Base-by-base conservation (phyloP, 2,113 vertebrate species). In the Pogonocichla stellata region DNA sequence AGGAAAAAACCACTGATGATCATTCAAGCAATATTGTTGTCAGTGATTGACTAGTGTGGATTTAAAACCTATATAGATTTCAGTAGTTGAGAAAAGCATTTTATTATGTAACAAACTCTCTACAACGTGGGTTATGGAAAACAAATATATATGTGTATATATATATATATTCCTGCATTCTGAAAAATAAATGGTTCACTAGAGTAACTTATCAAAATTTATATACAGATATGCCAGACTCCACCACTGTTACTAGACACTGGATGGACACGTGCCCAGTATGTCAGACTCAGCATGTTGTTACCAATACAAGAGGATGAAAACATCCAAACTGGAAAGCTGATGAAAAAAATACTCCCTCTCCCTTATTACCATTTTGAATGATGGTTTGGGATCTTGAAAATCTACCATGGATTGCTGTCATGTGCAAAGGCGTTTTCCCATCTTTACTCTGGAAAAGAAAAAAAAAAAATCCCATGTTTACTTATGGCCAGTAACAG, bases 401-500 rank as follows among this genome's bases (percentile, higher is more conserved):
- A 98, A 99, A 99, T 97, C 99, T 98, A 93, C 99, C 99, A 50
- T 99, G 99, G 94, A 99, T 99, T 5, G 99, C 99, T 18, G 99
- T 99, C 99, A 99, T 99, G 95, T 99, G 99, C 83, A 99, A 98
- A 58, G 99, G 99, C 66, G 99, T 99, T 97, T 99, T 99, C 24
- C 99, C 99, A 96, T 99, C 99, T 98, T 99, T 99, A 98, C 99
- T 99, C 99, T 99, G 97, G 83, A 97, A 93, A 50, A 93, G 29
- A 57, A 91, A 53, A 66, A 62, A 43, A 40, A 64, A 53, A 56
- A 20, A 40, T 25, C 24, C 33, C 24, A 0, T 20, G 24, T 89
- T 94, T 92, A 90, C 36, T 73, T 70, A 82, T 1, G 19, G 26
- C 15, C 48, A 79, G 11, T 28, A 88, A 83, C 0, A 75, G 17